Percentiles rank a stretch among this genome's conserved stretches.
Conservation (phyloP, 2,113 vertebrate genomes). For the Ciconia stormi region DNA sequence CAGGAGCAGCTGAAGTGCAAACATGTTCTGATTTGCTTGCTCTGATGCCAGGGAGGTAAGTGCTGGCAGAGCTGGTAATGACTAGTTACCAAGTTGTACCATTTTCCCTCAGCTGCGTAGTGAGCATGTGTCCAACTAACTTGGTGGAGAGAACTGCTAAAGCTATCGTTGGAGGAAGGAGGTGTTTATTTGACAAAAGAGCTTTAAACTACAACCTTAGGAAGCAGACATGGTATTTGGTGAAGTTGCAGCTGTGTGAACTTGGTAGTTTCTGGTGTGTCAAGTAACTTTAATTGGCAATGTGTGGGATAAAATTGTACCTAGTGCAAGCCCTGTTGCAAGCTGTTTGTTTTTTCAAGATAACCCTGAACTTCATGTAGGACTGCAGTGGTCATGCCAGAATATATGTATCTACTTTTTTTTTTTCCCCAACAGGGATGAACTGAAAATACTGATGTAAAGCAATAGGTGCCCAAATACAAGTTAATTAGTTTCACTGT, state of each 20-base stretch:
- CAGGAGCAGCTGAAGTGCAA: background rate
- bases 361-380: background rate
- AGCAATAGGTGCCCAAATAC: background rate
- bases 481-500: constrained; percentile 66
- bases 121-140: background rate
- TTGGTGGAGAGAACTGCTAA: background rate
- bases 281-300: accelerated
- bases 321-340: background rate
- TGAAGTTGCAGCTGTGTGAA: background rate
- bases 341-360: background rate
- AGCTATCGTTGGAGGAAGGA: background rate
- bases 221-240: background rate
- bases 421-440: background rate
- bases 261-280: background rate
- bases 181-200: background rate
- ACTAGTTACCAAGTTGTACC: background rate
- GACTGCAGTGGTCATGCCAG: background rate
- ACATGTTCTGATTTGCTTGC: background rate
- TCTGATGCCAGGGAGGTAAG: background rate
- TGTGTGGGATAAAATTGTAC: background rate
- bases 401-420: no score
- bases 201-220: background rate
- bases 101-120: background rate
- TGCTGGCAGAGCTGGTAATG: background rate
- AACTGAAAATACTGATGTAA: background rate